A percentile compares a stretch with the other conserved stretches of the same genome.
These are phyloP conservation scores for Tetrax tetrax DNA, from an alignment of 2,113 vertebrate species.

Conservation along the genomic window DNA sequence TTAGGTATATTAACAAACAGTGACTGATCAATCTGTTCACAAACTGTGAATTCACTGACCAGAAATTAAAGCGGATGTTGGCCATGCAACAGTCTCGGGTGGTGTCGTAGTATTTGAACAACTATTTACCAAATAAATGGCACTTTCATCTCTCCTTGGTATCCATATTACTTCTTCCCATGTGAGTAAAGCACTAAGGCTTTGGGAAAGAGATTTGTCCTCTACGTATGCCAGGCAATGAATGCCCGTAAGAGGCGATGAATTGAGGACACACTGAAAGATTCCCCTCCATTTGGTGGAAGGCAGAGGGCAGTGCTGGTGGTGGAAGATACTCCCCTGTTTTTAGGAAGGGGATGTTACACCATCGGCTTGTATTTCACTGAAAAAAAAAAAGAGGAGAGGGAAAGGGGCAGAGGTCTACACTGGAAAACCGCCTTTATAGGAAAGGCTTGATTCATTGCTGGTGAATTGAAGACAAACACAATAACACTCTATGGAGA, in stretches of 20 bases:
- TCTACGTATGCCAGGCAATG: background rate
- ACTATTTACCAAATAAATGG: background rate
- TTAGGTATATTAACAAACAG: slow-evolving; percentile 47
- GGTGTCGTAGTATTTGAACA: background rate
- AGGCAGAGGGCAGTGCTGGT: background rate
- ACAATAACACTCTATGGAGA: background rate
- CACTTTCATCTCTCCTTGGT: background rate
- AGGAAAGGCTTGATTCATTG: background rate
- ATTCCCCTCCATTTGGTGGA: background rate
- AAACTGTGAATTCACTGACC: slow-evolving; percentile 8
- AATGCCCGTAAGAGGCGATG: background rate
- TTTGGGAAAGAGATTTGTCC: background rate
- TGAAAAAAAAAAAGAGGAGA: background rate
- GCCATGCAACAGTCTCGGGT: background rate
- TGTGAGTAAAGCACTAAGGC: background rate
- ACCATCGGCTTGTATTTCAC: background rate
- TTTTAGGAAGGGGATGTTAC: background rate
- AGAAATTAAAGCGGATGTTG: background rate
- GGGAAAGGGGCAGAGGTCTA: background rate
- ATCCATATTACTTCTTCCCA: background rate
- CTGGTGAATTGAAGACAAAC: background rate
- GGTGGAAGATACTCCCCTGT: background rate
- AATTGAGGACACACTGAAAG: background rate
- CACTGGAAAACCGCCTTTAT: background rate
- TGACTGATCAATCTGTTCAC: slow-evolving; percentile 25